Evolutionary conservation across 2,888 invertebrate species (phyloP), one percentile per base, ranked within the genome.

Genomic region (Drosophila lacicola): DNA sequence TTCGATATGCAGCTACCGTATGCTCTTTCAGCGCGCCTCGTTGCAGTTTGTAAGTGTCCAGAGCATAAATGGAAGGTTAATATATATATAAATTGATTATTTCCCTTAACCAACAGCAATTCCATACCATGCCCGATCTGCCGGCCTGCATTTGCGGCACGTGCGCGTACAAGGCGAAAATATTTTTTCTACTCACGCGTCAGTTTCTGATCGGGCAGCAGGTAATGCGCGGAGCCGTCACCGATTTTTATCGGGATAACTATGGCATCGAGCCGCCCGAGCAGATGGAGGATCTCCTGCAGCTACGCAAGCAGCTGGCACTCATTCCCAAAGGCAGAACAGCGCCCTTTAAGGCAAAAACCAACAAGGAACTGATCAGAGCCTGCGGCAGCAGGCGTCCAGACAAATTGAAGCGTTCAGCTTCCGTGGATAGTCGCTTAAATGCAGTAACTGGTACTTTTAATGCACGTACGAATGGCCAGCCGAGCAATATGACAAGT

Each of bases 111-210:
- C 25, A 29, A 29, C 29, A 74, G 70, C 64, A 70, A 65, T 67
- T 77, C 21, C 51, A 57, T 33, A 64, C 57, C 4, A 74, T 74
- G 78, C 74, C 78, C 1, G 71, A 78, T 71, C 39, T 71, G 41
- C 72, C 76, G 3, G 14, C 29, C 0, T 37, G 54, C 36, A 66
- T 78, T 33, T 78, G 78, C 37, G 44, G 29, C 14, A 37, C n/a
- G 1, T 78, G 78, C 21, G 63, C 57, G 11, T 62, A 60, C 13
- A 74, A 78, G 21, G 65, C 41, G 2, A 68, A 71, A 29, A 64
- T 61, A 3, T 74, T 74, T 41, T 74, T 58, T 47, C 44, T 74
- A 1, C 25, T 74, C 17, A 67, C 75, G 0, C 69, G 74, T 6
- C 78, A 78, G 33, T 78, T 78, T 60, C 47, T 74, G 17, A 41